Conservation (phyloP, 2,888 invertebrate species). For the Drosophila borborema region DNA sequence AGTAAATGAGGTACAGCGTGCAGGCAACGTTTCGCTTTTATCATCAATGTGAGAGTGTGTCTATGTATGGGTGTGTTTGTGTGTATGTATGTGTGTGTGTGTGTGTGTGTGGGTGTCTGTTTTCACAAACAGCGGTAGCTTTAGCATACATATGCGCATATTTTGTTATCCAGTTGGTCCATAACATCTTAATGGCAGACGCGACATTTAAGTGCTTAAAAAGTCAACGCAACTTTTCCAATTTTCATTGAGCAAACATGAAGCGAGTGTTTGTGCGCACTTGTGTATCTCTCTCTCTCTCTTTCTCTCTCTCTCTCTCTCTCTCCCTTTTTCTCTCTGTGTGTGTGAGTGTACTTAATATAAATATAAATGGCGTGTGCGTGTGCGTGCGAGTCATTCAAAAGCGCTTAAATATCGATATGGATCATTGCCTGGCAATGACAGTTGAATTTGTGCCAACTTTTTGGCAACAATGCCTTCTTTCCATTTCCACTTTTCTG, state of each 20-base stretch:
- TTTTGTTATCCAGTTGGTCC: constrained; percentile 19
- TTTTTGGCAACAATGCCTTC: constrained; percentile 18
- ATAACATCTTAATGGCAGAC: constrained; percentile 53
- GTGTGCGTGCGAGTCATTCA: constrained; percentile 58
- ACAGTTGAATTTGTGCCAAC: constrained; percentile 54
- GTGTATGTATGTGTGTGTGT: background rate
- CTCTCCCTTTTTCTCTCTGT: background rate
- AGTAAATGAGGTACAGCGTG: constrained; percentile 49
- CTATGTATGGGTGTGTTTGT: background rate
- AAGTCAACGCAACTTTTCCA: constrained; percentile 60
- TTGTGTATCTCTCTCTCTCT: background rate
- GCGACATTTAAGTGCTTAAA: constrained; percentile 67
- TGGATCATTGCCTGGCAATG: constrained; percentile 68
- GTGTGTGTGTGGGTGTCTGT: background rate
- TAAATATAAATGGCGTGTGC: constrained; percentile 47
- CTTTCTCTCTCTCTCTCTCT: no score
- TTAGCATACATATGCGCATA: constrained; percentile 12
- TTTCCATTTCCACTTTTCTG: background rate
- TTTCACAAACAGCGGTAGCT: constrained; percentile 2
- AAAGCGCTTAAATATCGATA: constrained; percentile 71
- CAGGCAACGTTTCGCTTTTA: background rate
- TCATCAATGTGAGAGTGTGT: background rate
- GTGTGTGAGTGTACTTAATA: constrained; percentile 42
- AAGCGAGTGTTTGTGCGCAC: constrained; percentile 11
- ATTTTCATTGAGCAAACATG: constrained; percentile 74